phyloP scores from a whole-genome alignment of 2,797 vertebrate species.

The Acanthopagrus latus region DNA sequence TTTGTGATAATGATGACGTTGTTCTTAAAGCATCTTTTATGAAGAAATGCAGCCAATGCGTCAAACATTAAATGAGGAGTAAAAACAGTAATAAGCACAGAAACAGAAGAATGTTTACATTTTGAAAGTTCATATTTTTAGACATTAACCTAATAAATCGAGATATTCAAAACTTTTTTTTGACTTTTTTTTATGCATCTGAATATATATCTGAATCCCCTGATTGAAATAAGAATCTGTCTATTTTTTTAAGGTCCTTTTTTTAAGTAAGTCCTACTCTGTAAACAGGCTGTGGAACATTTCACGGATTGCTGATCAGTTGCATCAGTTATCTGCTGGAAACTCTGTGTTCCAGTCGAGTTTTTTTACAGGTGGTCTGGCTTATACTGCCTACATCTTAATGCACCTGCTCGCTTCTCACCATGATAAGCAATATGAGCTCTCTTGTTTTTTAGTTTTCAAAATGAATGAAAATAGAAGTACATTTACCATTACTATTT shows the following conservation, averaged over 20 bases:
- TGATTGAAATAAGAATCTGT: background rate
- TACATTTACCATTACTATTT: background rate
- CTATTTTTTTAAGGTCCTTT: background rate
- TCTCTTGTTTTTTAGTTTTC: background rate
- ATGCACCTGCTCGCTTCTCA: slow-evolving; percentile 68
- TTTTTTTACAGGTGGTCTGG: slow-evolving; percentile 21
- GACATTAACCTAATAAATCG: no score
- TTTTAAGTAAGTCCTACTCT: background rate
- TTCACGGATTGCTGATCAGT: background rate
- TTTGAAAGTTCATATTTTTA: background rate
- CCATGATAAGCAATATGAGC: slow-evolving; percentile 28
- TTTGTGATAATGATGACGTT: no score
- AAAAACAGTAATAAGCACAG: background rate
- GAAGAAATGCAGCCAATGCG: background rate
- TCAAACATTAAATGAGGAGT: background rate
- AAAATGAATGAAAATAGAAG: background rate
- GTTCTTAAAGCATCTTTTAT: background rate
- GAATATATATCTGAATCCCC: no score
- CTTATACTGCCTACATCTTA: slow-evolving; percentile 1
- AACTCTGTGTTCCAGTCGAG: slow-evolving; percentile 22
- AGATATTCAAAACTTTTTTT: no score
- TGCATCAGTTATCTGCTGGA: slow-evolving; percentile 42
- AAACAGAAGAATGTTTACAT: background rate
- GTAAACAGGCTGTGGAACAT: background rate
- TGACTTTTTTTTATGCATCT: background rate